Conservation (phyloP, 2,797 vertebrate genomes). For the Centroberyx gerrardi region DNA sequence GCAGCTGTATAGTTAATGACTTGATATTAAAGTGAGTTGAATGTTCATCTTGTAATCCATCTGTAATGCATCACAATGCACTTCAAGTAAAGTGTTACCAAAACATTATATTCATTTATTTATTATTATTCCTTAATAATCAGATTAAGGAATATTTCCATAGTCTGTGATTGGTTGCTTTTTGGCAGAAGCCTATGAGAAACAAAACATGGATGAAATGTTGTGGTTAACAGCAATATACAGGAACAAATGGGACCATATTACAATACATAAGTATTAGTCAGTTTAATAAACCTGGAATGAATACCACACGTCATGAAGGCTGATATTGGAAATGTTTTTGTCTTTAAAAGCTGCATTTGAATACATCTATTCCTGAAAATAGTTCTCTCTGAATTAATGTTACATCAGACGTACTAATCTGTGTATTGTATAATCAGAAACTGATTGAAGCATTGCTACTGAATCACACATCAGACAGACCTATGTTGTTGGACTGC, state of each 20-base stretch:
- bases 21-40: no score
- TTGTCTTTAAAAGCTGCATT: slow-evolving; percentile 24
- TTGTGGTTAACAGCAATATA: no score
- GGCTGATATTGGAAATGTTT: slow-evolving; percentile 42
- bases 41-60: not conserved
- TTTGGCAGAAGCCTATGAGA: not conserved
- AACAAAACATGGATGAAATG: no score
- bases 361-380: not conserved
- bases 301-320: slow-evolving; percentile 17
- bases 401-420: not conserved
- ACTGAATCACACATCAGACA: slow-evolving; percentile 3
- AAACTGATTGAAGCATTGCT: slow-evolving; percentile 1
- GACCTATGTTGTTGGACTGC: not conserved
- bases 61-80: slow-evolving; percentile 1
- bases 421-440: not conserved
- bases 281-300: not conserved
- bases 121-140: not conserved
- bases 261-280: not conserved
- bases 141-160: slow-evolving; percentile 1
- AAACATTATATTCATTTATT: no score
- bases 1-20: no score
- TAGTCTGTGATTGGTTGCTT: not conserved
- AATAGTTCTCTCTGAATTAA: not conserved
- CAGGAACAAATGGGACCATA: not conserved
- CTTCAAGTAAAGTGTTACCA: not conserved